Base-by-base conservation (phyloP, 1,140 invertebrate genomes). In the Ruditapes philippinarum region DNA sequence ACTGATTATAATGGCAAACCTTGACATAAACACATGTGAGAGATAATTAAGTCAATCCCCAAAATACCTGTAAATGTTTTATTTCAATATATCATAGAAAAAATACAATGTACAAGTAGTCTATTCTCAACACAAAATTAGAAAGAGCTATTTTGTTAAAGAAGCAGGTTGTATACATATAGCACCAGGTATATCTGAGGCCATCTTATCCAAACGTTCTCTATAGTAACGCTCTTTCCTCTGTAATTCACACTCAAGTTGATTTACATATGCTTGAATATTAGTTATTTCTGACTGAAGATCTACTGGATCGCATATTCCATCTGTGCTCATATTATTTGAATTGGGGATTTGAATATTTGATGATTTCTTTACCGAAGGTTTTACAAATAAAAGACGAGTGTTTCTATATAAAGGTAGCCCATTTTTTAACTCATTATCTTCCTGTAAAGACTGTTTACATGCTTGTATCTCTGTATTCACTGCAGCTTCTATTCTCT, bases 121-220 rank as follows among this genome's bases (percentile, higher is more conserved):
- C 42, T 45, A 5, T 45, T 45, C 42, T 45, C 5, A 7, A 45
- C 14, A 7, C 14, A 45, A 45, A 45, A 45, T 14, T 45, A 7
- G 42, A 45, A 45, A 45, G 42, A 7, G 42, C 42, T 28, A 62
- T 62, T 28, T 33, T 57, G 5, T 54, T 36, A 79, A 28, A 14
- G 76, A 79, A 28, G 76, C 28, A 38, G 76, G 76, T 40, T 57
- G 45, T 25, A 79, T 79, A 33, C 76, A 79, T 33, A 79, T 57
- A 22, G 76, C 76, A 54, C 31, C 76, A 11, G 42, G 76, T 57
- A 79, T 79, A 33, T 57, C 22, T 51, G 76, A 42, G 31, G 76
- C 76, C 42, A 79, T 11, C 7, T n/a, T 49, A 60, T 79, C 76
- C 45, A 79, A 38, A 17, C 17, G 28, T 4, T 33, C 4, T 28